Evolutionary conservation across 2,797 vertebrate genomes (phyloP).

Genomic region (Karalla daura): DNA sequence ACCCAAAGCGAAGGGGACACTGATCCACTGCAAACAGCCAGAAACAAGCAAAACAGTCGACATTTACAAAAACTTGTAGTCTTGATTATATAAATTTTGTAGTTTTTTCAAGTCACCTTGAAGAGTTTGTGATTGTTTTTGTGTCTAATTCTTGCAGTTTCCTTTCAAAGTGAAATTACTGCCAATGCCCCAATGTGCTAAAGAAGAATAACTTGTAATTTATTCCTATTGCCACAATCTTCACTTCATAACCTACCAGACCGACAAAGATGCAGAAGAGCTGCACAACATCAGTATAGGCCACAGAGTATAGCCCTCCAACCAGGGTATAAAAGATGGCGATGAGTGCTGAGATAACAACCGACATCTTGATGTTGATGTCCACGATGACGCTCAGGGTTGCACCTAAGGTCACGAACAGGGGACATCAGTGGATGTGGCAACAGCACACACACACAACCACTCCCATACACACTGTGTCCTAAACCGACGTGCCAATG

Average conservation of each 20-base stretch:
- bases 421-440: neutral
- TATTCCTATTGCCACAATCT: neutral
- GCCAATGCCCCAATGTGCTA: neutral
- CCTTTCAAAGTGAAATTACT: conserved; percentile 4
- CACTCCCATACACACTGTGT: neutral
- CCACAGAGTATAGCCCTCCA: conserved; percentile 96
- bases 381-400: conserved; percentile 97
- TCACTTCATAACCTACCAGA: conserved; percentile 85
- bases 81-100: neutral
- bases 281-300: conserved; percentile 97
- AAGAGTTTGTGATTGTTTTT: neutral
- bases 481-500: neutral
- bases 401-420: conserved; percentile 83
- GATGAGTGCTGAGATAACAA: conserved; percentile 93
- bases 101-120: neutral
- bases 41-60: neutral
- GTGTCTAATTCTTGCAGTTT: neutral
- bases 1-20: conserved; percentile 93
- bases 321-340: conserved; percentile 95
- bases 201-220: neutral
- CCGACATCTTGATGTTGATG: conserved; percentile 90
- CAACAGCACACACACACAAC: neutral
- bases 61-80: neutral
- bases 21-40: conserved; percentile 90
- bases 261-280: conserved; percentile 98